Evolutionary conservation across 2,113 vertebrate species (phyloP).

Genomic region (Micromys minutus): DNA sequence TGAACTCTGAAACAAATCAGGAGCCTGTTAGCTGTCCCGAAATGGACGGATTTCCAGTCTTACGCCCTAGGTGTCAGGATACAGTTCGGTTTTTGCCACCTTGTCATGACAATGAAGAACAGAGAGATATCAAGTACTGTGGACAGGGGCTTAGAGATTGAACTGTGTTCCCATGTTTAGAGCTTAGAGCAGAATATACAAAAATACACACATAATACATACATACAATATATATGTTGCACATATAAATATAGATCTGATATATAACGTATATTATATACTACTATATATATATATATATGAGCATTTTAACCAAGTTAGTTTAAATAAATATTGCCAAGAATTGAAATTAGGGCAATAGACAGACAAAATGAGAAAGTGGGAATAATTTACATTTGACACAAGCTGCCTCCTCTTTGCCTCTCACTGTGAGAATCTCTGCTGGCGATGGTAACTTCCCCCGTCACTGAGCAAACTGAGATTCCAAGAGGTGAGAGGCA

Average conservation of each 20-base stretch:
- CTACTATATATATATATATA: neutral
- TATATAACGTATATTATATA: neutral
- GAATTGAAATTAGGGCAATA: neutral
- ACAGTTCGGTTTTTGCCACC: neutral
- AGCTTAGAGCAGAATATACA: neutral
- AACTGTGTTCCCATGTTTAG: neutral
- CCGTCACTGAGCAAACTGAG: neutral
- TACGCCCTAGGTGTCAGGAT: neutral
- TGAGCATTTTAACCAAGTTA: neutral
- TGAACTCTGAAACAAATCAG: neutral
- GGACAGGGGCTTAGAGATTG: neutral
- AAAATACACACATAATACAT: neutral
- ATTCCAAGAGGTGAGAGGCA: neutral
- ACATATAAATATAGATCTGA: neutral
- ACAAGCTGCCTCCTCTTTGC: neutral
- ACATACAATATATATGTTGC: neutral
- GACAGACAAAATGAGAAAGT: slow-evolving; percentile 1
- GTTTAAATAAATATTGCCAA: slow-evolving; percentile 1
- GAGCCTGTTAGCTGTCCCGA: neutral
- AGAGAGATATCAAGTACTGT: neutral
- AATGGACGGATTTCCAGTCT: neutral
- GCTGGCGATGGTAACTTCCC: neutral
- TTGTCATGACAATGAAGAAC: neutral
- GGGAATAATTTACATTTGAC: neutral
- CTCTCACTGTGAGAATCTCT: neutral